These are phyloP conservation scores for Rhopalosiphum maidis DNA, from an alignment of 1,140 invertebrate genomes.

Conservation along the genomic window DNA sequence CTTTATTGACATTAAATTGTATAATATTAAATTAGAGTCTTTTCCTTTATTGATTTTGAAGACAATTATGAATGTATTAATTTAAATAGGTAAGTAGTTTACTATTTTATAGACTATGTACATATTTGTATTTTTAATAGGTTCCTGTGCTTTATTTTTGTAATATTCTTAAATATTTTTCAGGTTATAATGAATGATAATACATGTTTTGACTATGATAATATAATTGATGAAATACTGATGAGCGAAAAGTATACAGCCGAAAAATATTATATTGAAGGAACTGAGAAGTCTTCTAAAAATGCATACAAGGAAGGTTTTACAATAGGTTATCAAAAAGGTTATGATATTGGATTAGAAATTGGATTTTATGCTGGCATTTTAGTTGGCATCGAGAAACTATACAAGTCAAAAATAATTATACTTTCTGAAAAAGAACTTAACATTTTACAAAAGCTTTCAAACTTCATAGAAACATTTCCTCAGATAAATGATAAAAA, in stretches of 20 bases:
- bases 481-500: constrained; percentile 61
- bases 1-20: no score
- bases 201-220: constrained; percentile 61
- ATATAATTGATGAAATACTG: constrained; percentile 62
- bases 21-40: no score
- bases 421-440: constrained; percentile 59
- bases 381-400: constrained; percentile 43
- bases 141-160: no score
- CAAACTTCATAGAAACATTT: constrained; percentile 61
- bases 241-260: constrained; percentile 61
- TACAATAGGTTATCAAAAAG: constrained; percentile 62
- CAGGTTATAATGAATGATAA: constrained; percentile 28
- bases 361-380: constrained; percentile 62
- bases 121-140: no score
- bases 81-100: neutral
- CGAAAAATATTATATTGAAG: constrained; percentile 61
- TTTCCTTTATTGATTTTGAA: neutral
- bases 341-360: constrained; percentile 62
- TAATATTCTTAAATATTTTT: neutral
- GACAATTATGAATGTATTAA: neutral
- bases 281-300: constrained; percentile 60
- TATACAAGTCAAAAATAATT: constrained; percentile 41
- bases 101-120: no score
- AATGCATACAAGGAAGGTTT: constrained; percentile 62
- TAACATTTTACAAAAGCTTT: constrained; percentile 60